phyloP scores from a whole-genome alignment of 92 coral and sea anemone genomes.

The Phymanthus crucifer region DNA sequence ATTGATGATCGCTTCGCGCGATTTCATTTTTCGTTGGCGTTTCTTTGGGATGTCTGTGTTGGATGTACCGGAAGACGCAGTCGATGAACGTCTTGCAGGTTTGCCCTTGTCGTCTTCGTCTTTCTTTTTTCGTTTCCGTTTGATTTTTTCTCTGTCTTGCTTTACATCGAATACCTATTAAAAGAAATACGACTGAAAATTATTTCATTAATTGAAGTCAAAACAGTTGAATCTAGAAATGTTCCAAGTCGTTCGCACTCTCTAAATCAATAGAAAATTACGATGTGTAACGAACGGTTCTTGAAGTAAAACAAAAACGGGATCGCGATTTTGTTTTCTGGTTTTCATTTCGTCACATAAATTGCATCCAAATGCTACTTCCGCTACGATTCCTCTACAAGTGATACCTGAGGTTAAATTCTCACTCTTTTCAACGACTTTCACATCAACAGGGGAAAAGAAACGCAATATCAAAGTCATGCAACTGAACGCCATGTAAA shows the following conservation, averaged over 20 bases:
- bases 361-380: too few relatives aligned
- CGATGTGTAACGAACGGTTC: too few relatives aligned
- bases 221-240: too few relatives aligned
- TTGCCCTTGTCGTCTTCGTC: conserved; percentile 62
- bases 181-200: neutral
- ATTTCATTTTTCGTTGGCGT: conserved; percentile 60
- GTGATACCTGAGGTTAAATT: too few relatives aligned
- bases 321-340: too few relatives aligned
- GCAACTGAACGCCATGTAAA: neutral
- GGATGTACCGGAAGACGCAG: conserved; percentile 28
- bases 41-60: conserved; percentile 61
- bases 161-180: conserved; percentile 69
- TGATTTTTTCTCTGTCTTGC: conserved; percentile 78
- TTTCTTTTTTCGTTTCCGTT: conserved; percentile 85
- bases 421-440: too few relatives aligned
- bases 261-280: too few relatives aligned
- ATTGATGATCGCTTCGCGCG: conserved; percentile 66
- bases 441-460: too few relatives aligned
- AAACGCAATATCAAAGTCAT: neutral
- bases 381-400: too few relatives aligned
- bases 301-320: too few relatives aligned
- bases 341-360: too few relatives aligned
- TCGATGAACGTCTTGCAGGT: conserved; percentile 33
- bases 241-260: too few relatives aligned
- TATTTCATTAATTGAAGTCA: neutral